Percentiles rank a stretch among this genome's conserved stretches.
Conservation (phyloP, 2,888 invertebrate species). For the Cephalotes varians region DNA sequence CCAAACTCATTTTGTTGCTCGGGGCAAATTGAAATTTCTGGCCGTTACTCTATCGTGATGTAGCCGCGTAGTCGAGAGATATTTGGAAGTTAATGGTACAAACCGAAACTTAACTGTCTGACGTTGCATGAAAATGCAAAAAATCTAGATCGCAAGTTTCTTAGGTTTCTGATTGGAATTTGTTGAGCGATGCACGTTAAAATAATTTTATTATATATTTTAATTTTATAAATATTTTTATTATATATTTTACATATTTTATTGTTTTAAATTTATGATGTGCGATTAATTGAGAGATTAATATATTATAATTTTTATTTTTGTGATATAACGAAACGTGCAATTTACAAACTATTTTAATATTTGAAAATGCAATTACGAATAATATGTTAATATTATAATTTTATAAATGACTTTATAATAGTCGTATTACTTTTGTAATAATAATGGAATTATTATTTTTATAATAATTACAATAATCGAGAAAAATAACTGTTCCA, state of each 20-base stretch:
- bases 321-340: background rate
- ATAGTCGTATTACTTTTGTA: no score
- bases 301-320: background rate
- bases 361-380: background rate
- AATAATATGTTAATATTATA: background rate
- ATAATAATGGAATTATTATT: no score
- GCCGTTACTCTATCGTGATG: slow-evolving; percentile 57
- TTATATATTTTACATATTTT: no score
- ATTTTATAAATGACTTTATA: background rate
- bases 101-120: slow-evolving; percentile 65
- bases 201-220: background rate
- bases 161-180: background rate
- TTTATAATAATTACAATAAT: background rate
- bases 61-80: slow-evolving; percentile 46
- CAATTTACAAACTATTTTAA: background rate
- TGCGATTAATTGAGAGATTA: background rate
- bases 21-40: slow-evolving; percentile 74
- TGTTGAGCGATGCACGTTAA: background rate
- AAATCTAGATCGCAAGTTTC: background rate
- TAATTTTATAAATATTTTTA: no score
- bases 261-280: background rate
- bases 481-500: background rate
- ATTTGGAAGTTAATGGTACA: slow-evolving; percentile 68
- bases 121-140: background rate
- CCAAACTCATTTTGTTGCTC: slow-evolving; percentile 62